Percentiles rank a stretch among this genome's conserved stretches.
These are phyloP conservation scores for Smittia sp. DNA, from an alignment of 2,888 invertebrate genomes.

Conservation along the genomic window DNA sequence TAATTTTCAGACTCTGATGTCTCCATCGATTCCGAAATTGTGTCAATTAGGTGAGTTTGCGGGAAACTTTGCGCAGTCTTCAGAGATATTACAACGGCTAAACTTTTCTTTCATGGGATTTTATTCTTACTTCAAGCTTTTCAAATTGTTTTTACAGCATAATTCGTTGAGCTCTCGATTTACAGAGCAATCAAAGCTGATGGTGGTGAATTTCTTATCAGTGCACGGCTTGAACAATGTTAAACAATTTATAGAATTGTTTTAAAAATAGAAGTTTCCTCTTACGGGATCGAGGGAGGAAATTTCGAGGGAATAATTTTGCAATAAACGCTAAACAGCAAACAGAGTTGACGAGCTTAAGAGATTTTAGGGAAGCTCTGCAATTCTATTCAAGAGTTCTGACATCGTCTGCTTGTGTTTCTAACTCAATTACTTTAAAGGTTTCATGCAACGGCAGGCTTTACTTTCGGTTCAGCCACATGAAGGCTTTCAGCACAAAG, in stretches of 20 bases:
- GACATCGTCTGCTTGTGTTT: background rate
- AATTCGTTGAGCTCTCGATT: too few relatives aligned
- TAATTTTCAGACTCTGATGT: too few relatives aligned
- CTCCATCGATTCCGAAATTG: too few relatives aligned
- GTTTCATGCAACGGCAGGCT: conserved; percentile 20
- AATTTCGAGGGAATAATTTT: background rate
- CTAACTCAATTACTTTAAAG: background rate
- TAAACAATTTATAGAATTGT: background rate
- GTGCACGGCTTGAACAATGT: background rate
- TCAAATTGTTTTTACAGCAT: too few relatives aligned
- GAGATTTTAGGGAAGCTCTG: background rate
- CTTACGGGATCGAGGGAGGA: background rate
- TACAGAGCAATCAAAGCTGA: background rate
- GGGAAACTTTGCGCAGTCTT: too few relatives aligned
- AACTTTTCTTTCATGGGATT: too few relatives aligned
- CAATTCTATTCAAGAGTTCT: too few relatives aligned
- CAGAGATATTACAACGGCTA: too few relatives aligned
- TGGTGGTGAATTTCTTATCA: background rate
- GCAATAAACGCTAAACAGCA: background rate
- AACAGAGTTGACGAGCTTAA: background rate
- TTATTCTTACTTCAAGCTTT: too few relatives aligned
- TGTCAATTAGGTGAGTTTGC: too few relatives aligned
- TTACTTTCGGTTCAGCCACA: conserved; percentile 71
- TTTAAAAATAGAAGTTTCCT: background rate
- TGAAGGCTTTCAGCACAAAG: conserved; percentile 77